Evolutionary conservation across 2,797 vertebrate species (phyloP), one percentile per base, ranked within the genome.

Genomic region (Pipistrellus pygmaeus): DNA sequence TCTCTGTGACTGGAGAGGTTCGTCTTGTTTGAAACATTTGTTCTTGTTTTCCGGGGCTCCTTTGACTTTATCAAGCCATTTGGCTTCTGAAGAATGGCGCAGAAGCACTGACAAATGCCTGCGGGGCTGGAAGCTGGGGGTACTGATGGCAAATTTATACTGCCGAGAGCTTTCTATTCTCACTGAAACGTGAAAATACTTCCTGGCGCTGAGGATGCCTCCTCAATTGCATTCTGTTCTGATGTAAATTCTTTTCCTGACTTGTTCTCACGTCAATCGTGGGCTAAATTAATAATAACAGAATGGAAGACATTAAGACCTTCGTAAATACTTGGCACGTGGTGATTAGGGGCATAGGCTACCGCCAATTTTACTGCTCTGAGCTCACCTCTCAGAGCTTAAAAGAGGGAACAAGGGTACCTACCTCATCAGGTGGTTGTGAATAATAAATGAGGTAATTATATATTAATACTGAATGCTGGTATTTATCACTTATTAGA

Each of bases 1-100:
- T 94, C 76, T 69, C 32, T 80, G 32, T 92, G 75, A 71, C 25
- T 77, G 35, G n/a, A 71, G 73, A 86, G 83, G 66, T 35, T 35
- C 60, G 41, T 76, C 91, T 75, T 83, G 81, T 85, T 83, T 38
- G 78, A 85, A 95, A 96, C 60, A 78, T 95, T 96, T 95, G 85
- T 83, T 86, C 87, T 92, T n/a, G 66, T 95, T 95, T 96, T 96
- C 85, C 81, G 75, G 69, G 73, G 10, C 44, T 81, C 71, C 90
- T 91, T 68, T 82, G 72, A 88, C 90, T 89, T 78, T 75, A 80
- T 94, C 85, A 86, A 94, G 84, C 93, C 90, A 86, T 92, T 88
- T 96, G 94, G 88, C 60, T 88, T 95, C 80, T 72, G 32, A 85
- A 85, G 77, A 88, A 80, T 57, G 71, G 35, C n/a, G 6, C 41